These are phyloP conservation scores for Zonitis immaculata DNA, from an alignment of 2,888 invertebrate genomes.

Conservation along the genomic window DNA sequence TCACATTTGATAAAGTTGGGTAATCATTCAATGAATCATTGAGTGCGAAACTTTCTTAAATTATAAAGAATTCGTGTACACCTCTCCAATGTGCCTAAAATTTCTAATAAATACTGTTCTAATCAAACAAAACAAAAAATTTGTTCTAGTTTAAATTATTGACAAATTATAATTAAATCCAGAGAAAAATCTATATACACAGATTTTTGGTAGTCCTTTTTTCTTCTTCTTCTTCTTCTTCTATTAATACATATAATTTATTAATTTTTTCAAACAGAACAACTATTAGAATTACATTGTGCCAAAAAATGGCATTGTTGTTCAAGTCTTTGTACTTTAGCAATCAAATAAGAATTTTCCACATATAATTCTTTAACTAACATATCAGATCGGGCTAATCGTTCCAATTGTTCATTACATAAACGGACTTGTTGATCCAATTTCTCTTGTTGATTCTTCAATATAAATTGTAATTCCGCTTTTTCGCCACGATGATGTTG, in stretches of 20 bases:
- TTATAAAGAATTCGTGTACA: too few species aligned
- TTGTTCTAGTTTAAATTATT: too few species aligned
- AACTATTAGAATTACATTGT: slow-evolving; percentile 40
- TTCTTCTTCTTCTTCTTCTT: not conserved
- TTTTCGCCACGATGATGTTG: slow-evolving; percentile 55
- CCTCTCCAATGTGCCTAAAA: too few species aligned
- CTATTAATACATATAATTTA: too few species aligned
- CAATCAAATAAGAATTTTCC: slow-evolving; percentile 75
- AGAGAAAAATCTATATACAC: too few species aligned
- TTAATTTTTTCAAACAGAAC: slow-evolving; percentile 31
- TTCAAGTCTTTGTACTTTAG: slow-evolving; percentile 57
- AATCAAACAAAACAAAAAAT: too few species aligned
- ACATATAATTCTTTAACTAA: slow-evolving; percentile 78
- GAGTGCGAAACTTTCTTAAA: too few species aligned
- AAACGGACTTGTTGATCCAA: slow-evolving; percentile 53
- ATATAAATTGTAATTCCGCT: slow-evolving; percentile 51
- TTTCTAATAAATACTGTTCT: too few species aligned
- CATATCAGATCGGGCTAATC: slow-evolving; percentile 67
- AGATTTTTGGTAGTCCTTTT: too few species aligned
- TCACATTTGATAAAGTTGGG: too few species aligned
- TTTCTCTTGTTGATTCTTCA: slow-evolving; percentile 53
- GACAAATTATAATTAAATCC: too few species aligned
- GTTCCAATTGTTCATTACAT: slow-evolving; percentile 59
- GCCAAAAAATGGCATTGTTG: slow-evolving; percentile 53
- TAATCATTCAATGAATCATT: too few species aligned